These are phyloP conservation scores for Xiphophorus maculatus DNA, from an alignment of 2,113 vertebrate genomes.

Conservation along the genomic window DNA sequence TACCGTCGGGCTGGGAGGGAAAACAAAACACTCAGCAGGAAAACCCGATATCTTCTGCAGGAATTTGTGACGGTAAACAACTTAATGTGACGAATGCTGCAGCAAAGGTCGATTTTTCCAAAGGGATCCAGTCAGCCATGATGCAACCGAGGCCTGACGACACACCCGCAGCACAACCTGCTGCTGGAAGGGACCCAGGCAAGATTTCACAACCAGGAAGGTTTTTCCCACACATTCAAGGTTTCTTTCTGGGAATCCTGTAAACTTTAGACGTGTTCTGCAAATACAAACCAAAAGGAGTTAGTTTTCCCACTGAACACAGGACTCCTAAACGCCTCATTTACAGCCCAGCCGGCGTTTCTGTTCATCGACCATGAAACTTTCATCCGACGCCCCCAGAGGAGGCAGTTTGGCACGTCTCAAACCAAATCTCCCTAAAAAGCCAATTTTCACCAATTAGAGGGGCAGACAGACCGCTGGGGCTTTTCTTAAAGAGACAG, in stretches of 20 bases:
- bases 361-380: background rate
- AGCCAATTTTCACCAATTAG: background rate
- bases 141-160: conserved; percentile 20
- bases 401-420: background rate
- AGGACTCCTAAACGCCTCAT: background rate
- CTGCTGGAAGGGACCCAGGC: conserved; percentile 6
- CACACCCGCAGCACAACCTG: background rate
- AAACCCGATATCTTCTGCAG: no score
- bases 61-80: no score
- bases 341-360: background rate
- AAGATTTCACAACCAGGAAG: conserved; percentile 5
- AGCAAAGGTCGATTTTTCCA: no score
- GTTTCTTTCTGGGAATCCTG: no score
- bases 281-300: no score
- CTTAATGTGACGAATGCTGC: no score
- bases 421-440: background rate
- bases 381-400: background rate
- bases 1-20: no score
- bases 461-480: no score
- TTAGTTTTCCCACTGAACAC: background rate
- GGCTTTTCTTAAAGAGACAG: no score
- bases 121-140: background rate
- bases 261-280: background rate
- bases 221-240: background rate
- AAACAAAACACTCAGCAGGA: no score